Evolutionary conservation across 2,113 vertebrate genomes (phyloP), one percentile per base, ranked within the genome.

Genomic region (Heliornis fulica): DNA sequence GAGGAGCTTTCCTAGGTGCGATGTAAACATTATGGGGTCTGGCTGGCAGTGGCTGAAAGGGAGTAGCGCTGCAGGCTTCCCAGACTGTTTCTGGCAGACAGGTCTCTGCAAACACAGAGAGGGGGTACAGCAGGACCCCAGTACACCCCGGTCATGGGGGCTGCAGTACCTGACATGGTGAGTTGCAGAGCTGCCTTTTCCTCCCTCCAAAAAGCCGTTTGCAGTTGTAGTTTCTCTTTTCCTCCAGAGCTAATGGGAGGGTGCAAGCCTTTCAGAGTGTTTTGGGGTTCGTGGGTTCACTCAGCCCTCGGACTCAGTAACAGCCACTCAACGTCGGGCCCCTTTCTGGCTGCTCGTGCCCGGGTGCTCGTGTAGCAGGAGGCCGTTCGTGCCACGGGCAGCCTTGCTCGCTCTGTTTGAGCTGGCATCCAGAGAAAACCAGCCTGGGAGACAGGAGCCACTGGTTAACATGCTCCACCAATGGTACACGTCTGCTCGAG

Each of bases 141-240:
- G 41, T 25, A n/a, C 17, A 34, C 17, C 3, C 43, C 7, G 5
- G 23, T 40, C 43, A 22, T 43, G 11, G 34, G 36, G 36, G 29
- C 36, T 43, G 36, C 7, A 7, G 20, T 11, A 8, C 1, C 1
- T 18, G 19, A 12, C 5, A 2, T 0, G 3, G 36, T 26, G 38
- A 11, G 22, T 38, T 22, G 21, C 36, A 43, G 32, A 43, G 45
- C 53, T 68, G 26, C 54, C n/a, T 10, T 43, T 41, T 36, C 3
- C 13, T 3, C 16, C 26, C 32, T 17, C 22, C 6, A 4, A 45
- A 43, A 41, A 80, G 31, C 59, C 36, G 7, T 10, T 45, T 75
- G n/a, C 2, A 5, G 19, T 51, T 32, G 7, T 51, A 38, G 38
- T 38, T 66, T 66, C 32, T 72, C 16, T 43, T 26, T 26, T 53